These are phyloP conservation scores for Enoplosus armatus DNA, from an alignment of 2,797 vertebrate genomes.

Conservation along the genomic window DNA sequence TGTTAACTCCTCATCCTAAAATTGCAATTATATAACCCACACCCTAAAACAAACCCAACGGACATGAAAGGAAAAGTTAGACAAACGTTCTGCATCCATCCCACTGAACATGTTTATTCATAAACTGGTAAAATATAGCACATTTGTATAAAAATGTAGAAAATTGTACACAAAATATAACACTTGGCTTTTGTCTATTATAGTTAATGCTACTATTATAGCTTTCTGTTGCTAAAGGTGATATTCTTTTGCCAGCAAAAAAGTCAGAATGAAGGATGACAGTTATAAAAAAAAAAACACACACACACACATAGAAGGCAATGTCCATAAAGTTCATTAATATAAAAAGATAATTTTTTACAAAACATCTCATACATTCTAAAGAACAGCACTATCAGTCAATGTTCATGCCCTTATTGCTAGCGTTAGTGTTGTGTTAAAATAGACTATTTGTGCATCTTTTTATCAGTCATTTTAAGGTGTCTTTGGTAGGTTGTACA, in stretches of 20 bases:
- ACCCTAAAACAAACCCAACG: background rate
- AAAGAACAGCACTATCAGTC: slow-evolving; percentile 82
- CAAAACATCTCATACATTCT: slow-evolving; percentile 86
- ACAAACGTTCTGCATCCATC: slow-evolving; percentile 72
- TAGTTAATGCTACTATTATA: slow-evolving; percentile 86
- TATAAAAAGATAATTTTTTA: slow-evolving; percentile 79
- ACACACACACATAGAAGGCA: slow-evolving; percentile 72
- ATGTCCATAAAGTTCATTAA: slow-evolving; percentile 81
- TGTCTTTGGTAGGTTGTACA: slow-evolving; percentile 86
- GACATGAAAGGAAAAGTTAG: slow-evolving; percentile 28
- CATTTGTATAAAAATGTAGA: slow-evolving; percentile 91
- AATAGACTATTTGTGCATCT: slow-evolving; percentile 76
- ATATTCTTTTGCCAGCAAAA: slow-evolving; percentile 91
- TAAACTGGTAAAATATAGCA: slow-evolving; percentile 90
- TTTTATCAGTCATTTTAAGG: slow-evolving; percentile 75
- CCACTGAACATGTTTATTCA: slow-evolving; percentile 88
- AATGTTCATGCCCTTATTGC: slow-evolving; percentile 74
- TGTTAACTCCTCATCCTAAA: background rate
- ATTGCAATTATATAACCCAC: background rate
- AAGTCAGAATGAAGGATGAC: slow-evolving; percentile 84
- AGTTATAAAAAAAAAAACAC: slow-evolving; percentile 75
- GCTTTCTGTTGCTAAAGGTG: slow-evolving; percentile 83
- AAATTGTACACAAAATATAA: slow-evolving; percentile 90
- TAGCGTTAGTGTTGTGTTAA: slow-evolving; percentile 79
- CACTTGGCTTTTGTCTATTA: slow-evolving; percentile 86